These are phyloP conservation scores for Sesamia inferens DNA, from an alignment of 2,888 invertebrate species.

Conservation along the genomic window DNA sequence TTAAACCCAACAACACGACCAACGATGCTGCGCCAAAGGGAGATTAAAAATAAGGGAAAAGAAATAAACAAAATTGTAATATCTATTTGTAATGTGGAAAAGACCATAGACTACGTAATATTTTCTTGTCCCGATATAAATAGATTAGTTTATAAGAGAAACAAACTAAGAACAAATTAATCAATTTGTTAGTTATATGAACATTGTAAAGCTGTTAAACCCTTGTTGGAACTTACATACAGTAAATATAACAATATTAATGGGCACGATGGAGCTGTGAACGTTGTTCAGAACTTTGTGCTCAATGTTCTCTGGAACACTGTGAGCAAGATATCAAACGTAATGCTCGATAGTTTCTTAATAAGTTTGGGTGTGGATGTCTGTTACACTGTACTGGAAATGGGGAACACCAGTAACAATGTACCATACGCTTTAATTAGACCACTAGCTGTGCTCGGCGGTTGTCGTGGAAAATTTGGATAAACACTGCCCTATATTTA, in stretches of 20 bases:
- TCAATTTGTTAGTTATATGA: constrained; percentile 52
- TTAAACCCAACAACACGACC: too few species aligned
- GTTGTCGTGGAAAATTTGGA: too few species aligned
- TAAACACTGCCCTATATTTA: too few species aligned
- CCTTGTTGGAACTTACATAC: constrained; percentile 37
- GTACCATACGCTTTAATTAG: too few species aligned
- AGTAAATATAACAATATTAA: constrained; percentile 68
- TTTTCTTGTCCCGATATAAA: neutral
- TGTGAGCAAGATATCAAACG: constrained; percentile 79
- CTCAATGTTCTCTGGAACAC: constrained; percentile 68
- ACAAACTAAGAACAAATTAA: constrained; percentile 53
- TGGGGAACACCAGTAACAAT: neutral
- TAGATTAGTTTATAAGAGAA: neutral
- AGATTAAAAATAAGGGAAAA: too few species aligned
- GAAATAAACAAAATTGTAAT: too few species aligned
- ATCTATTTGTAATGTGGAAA: too few species aligned
- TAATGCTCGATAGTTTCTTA: constrained; percentile 69
- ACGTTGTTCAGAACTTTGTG: constrained; percentile 68
- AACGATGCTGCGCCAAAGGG: too few species aligned
- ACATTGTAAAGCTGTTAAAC: constrained; percentile 52
- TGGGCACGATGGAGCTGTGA: constrained; percentile 71
- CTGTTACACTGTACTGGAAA: constrained; percentile 66
- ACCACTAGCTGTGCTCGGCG: too few species aligned
- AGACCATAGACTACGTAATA: too few species aligned
- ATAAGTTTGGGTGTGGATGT: constrained; percentile 69